Evolutionary conservation across 2,797 vertebrate species (phyloP), one percentile per base, ranked within the genome.

Genomic region (Hydrolagus colliei): DNA sequence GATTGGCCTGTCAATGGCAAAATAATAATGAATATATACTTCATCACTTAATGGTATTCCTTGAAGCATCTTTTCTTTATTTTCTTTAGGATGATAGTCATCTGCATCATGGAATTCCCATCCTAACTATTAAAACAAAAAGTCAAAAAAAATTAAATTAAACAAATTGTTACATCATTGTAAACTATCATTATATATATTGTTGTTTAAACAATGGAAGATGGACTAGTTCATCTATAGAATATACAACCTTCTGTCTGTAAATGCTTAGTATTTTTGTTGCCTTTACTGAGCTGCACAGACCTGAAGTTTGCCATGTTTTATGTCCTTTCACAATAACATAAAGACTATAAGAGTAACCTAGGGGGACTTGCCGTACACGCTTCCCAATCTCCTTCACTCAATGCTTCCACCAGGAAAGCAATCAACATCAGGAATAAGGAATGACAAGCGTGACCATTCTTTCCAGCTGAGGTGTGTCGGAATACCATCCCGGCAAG

Each of bases 41-140:
- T 97, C 91, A 86, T 98, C 96, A 86, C 90, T 95, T 52, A 98
- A 92, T 0, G 96, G 93, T 86, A 94, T 93, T 75, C 96, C 95
- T n/a, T 89, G 89, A 74, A 92, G 76, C 97, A 98, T 98, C 92
- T 97, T 98, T 86, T 89, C 90, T 75, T 91, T 93, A 85, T 96
- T 98, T 88, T 94, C 94, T 67, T 88, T 88, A 0, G 96, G 90
- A 88, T 98, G 97, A 87, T 95, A 97, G 88, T 96, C 89, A 41
- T 98, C 97, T 0, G 95, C 97, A 89, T 98, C 97, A 1, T 95
- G 93, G 88, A 97, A 93, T 14, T 93, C 94, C 96, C 96, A 97
- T 7, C 95, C 94, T 75, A 96, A 89, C 97, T 98, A 90, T 65
- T 84, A 87, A 87, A 18, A 87, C 88, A 86, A 87, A 77, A 67